Evolutionary conservation across 2,797 vertebrate species (phyloP).

Genomic region (Semotilus atromaculatus): DNA sequence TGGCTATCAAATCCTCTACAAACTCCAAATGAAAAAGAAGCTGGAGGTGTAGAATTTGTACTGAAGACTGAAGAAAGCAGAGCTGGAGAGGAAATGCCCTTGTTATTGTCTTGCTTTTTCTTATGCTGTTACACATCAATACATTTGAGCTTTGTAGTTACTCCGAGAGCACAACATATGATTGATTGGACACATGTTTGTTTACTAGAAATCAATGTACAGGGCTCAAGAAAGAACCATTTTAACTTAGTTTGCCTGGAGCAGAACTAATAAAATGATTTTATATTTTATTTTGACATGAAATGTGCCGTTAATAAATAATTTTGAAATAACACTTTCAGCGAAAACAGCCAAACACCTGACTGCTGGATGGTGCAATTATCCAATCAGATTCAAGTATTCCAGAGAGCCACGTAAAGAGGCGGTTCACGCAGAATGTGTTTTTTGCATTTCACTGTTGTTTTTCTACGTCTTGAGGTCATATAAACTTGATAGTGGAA

Average conservation of each 20-base stretch:
- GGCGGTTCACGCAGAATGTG: not conserved
- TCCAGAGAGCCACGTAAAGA: not conserved
- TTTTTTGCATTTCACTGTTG: not conserved
- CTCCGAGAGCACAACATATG: slow-evolving; percentile 20
- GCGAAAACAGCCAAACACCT: not conserved
- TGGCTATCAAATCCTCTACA: slow-evolving; percentile 97
- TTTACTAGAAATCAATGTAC: slow-evolving; percentile 19
- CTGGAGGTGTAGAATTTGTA: slow-evolving; percentile 72
- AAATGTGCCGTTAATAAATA: slow-evolving; percentile 1
- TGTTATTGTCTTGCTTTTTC: slow-evolving; percentile 21
- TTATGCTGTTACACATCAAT: slow-evolving; percentile 10
- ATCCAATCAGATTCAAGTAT: not conserved
- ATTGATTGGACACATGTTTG: slow-evolving; percentile 32
- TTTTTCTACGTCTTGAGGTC: not conserved
- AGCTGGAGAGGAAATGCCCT: not conserved
- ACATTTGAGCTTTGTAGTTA: slow-evolving; percentile 25
- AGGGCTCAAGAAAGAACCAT: not conserved
- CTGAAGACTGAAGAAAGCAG: slow-evolving; percentile 15
- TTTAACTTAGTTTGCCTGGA: slow-evolving; percentile 34
- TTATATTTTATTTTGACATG: slow-evolving; percentile 4
- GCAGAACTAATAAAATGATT: slow-evolving; percentile 37
- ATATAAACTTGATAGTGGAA: too few species aligned
- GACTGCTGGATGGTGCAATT: not conserved
- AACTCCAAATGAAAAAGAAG: slow-evolving; percentile 93
- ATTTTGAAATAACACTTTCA: not conserved